Percentiles rank a stretch among this genome's conserved stretches.
These are phyloP conservation scores for Urocynchramus pylzowi DNA, from an alignment of 2,113 vertebrate species.

Conservation along the genomic window DNA sequence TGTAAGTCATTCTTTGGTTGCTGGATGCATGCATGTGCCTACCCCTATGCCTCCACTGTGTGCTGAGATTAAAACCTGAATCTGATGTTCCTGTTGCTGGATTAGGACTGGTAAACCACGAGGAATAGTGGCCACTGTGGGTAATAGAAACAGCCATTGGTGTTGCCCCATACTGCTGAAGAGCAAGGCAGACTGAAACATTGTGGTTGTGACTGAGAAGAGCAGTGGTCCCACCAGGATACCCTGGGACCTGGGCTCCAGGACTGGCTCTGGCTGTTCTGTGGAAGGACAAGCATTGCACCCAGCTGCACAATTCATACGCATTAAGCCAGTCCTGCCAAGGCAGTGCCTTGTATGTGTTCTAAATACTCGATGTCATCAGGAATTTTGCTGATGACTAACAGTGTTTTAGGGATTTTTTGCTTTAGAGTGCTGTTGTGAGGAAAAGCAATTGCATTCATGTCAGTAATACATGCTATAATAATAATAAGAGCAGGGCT, in stretches of 20 bases:
- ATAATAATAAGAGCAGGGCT: not conserved
- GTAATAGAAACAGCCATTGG: no score
- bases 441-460: not conserved
- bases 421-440: not conserved
- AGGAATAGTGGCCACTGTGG: not conserved
- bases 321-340: not conserved
- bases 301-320: not conserved
- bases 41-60: not conserved
- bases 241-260: not conserved
- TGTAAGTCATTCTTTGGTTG: not conserved
- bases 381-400: not conserved
- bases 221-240: rapidly evolving
- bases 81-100: not conserved
- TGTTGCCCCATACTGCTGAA: not conserved
- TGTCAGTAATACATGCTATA: not conserved
- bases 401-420: not conserved
- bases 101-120: not conserved
- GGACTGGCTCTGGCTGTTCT: not conserved
- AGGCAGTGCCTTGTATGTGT: not conserved
- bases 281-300: not conserved
- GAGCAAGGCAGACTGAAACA: not conserved
- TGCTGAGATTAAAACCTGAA: not conserved
- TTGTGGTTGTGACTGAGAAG: not conserved
- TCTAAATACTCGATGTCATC: not conserved
- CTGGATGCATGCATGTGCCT: not conserved